Base-by-base conservation (phyloP, 2,113 vertebrate species). In the Phoxinus phoxinus region DNA sequence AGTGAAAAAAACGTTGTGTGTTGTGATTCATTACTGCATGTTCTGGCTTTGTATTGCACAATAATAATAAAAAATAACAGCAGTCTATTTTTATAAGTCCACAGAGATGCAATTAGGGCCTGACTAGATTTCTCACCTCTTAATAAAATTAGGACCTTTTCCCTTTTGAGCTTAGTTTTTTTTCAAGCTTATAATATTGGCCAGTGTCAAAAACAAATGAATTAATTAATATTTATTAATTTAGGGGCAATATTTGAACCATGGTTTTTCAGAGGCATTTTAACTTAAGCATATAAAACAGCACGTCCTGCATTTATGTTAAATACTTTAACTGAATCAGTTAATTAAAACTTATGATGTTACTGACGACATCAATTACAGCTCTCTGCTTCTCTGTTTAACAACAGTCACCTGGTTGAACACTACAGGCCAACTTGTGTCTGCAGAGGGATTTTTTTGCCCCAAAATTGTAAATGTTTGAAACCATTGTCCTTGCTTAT, bases 21-120 rank as follows among this genome's bases (percentile, higher is more conserved):
- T 44, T 41, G 77, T 80, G 58, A 44, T 46, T 63, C 78, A 80
- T 44, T n/a, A 80, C 56, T 75, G 72, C 73, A 80, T 61, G 58
- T 80, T 44, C 58, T 63, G 15, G 13, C n/a, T 63, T 44, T 10
- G 13, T 8, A 80, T 63, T 80, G 37, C 37, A 44, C 8, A 9
- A 27, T 25, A 48, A 48, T 15, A 15, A 51, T 17, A 51, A 5
- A 17, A 56, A 19, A 56, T 35, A 35, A 30, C 74, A 35, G 51
- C 19, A 12, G 10, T 19, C 19, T 23, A 12, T 11, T 56, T 23
- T 58, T 3, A 9, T 13, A 35, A 4, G 48, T 77, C 74, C 5
- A 8, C 53, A 30, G 74, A 56, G 74, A 77, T 35, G 48, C 44
- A 56, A 77, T 21, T 56, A 56, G 9, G 48, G 35, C 9, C 51